Percentiles rank a stretch among this genome's conserved stretches.
Conservation (phyloP, 2,797 vertebrate genomes). For the Mycteria americana region DNA sequence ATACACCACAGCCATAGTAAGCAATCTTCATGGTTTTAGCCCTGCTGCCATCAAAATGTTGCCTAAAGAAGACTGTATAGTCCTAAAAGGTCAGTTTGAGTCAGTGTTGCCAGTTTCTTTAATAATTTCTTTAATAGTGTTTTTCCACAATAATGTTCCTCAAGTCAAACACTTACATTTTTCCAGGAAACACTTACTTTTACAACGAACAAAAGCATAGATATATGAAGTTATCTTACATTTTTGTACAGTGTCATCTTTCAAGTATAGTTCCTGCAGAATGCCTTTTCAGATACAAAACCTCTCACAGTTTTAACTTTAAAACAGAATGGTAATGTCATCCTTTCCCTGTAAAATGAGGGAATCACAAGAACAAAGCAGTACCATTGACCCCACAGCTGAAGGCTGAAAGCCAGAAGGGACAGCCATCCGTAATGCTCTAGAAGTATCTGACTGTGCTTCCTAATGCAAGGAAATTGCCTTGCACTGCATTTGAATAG, state of each 20-base stretch:
- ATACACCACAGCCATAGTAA: background rate
- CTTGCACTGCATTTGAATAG: slow-evolving; percentile 12
- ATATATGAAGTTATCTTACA: background rate
- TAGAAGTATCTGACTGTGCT: background rate
- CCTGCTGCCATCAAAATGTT: background rate
- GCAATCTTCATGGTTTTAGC: background rate
- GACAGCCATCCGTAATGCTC: background rate
- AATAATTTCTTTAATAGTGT: background rate
- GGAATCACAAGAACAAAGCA: slow-evolving; percentile 4
- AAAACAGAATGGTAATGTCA: background rate
- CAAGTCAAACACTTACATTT: background rate
- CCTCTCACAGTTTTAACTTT: background rate
- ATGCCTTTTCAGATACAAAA: background rate
- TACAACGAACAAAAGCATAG: background rate
- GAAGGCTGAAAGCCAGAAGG: background rate
- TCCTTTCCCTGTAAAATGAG: background rate
- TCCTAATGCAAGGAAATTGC: slow-evolving; percentile 14
- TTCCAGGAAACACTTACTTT: background rate
- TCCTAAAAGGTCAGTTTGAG: background rate
- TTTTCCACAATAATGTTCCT: background rate
- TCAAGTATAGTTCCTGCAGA: background rate
- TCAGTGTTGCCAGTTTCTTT: background rate
- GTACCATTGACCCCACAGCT: background rate
- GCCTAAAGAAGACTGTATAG: background rate
- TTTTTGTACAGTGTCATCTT: background rate